phyloP scores from a whole-genome alignment of 1,140 invertebrate genomes.

The Trichonephila clavipes region DNA sequence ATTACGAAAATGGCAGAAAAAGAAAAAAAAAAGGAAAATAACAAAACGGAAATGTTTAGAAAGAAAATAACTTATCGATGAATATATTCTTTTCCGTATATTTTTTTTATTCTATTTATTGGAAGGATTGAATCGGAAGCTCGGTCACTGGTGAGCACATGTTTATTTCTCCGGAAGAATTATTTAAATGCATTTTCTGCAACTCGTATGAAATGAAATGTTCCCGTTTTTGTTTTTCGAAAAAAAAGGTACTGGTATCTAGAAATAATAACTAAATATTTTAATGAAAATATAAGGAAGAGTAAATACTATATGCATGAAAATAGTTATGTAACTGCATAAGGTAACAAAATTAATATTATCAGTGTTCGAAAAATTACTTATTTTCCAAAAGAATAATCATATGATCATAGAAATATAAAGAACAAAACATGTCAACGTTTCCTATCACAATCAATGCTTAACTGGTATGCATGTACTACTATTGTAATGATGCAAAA shows the following conservation, averaged over 20 bases:
- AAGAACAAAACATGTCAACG: too few relatives aligned
- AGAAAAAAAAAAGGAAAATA: not conserved
- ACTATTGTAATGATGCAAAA: too few relatives aligned
- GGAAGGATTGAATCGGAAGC: not conserved
- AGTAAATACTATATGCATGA: too few relatives aligned
- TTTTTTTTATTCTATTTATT: constrained; percentile 23
- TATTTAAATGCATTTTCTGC: constrained; percentile 28
- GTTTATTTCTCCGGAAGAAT: constrained; percentile 20
- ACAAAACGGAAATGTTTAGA: constrained; percentile 41
- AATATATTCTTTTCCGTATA: constrained; percentile 33
- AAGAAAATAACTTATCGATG: constrained; percentile 68
- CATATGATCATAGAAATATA: too few relatives aligned
- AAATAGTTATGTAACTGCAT: too few relatives aligned
- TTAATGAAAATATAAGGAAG: not conserved
- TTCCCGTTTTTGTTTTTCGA: not conserved
- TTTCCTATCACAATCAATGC: too few relatives aligned
- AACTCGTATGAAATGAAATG: not conserved
- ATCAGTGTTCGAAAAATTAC: too few relatives aligned
- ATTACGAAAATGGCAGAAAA: constrained; percentile 51
- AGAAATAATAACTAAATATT: not conserved
- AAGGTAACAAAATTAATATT: too few relatives aligned
- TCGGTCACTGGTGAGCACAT: constrained; percentile 6
- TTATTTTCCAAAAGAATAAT: too few relatives aligned
- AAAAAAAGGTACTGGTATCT: not conserved
- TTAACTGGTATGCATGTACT: too few relatives aligned